Evolutionary conservation across 2,797 vertebrate genomes (phyloP).

Genomic region (Sebastes nivosus): DNA sequence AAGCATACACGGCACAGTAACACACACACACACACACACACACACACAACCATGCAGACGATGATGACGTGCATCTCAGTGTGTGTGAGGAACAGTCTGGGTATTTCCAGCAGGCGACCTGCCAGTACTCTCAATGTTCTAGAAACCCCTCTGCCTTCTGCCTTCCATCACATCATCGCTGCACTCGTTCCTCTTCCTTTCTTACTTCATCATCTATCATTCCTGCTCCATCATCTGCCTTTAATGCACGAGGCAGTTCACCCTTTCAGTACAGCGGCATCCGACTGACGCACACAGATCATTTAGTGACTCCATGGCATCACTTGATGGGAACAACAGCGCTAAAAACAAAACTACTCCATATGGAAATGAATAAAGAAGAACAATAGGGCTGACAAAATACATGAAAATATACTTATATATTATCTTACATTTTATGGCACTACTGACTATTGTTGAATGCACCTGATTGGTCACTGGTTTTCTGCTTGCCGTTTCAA

Average conservation of each 20-base stretch:
- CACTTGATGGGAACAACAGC: not conserved
- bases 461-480: no score
- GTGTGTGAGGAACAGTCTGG: slow-evolving; percentile 65
- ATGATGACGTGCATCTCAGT: slow-evolving; percentile 59
- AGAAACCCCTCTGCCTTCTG: slow-evolving; percentile 56
- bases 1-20: not conserved
- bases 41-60: slow-evolving; percentile 19
- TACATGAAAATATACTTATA: no score
- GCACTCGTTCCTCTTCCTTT: not conserved
- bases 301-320: not conserved
- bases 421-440: no score
- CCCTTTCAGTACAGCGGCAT: not conserved
- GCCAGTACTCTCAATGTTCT: slow-evolving; percentile 51
- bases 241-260: not conserved
- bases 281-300: not conserved
- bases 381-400: no score
- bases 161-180: slow-evolving; percentile 19
- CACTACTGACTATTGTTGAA: no score
- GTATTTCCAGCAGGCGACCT: slow-evolving; percentile 70
- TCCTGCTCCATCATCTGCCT: not conserved
- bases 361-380: not conserved
- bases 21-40: not conserved
- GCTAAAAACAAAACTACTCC: not conserved
- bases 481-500: no score
- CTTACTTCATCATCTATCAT: not conserved